Conservation (phyloP, 2,888 invertebrate genomes). For the Drosophila helvetica region DNA sequence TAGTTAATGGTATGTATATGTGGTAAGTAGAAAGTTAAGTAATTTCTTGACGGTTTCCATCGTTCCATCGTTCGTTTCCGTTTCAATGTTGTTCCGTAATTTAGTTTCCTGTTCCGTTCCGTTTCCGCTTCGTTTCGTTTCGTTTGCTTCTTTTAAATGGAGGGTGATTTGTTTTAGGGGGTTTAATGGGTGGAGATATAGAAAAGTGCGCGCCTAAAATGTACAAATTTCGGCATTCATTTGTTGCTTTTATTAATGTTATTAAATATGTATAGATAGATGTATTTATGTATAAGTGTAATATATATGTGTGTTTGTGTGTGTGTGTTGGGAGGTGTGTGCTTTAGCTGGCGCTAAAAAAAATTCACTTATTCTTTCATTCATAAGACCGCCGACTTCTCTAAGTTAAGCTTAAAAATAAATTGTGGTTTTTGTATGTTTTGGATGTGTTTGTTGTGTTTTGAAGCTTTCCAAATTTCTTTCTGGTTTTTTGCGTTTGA, state of each 20-base stretch:
- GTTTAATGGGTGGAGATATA: slow-evolving; percentile 12
- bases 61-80: slow-evolving; percentile 13
- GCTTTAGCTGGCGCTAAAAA: slow-evolving; percentile 62
- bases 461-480: slow-evolving; percentile 26
- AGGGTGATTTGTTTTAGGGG: background rate
- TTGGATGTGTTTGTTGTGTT: slow-evolving; percentile 13
- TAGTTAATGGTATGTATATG: slow-evolving; percentile 25
- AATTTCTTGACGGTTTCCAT: slow-evolving; percentile 39
- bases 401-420: slow-evolving; percentile 58
- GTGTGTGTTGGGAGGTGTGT: slow-evolving; percentile 16
- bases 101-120: slow-evolving; percentile 15
- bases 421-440: slow-evolving; percentile 24
- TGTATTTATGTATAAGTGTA: slow-evolving; percentile 47
- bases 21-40: slow-evolving; percentile 55
- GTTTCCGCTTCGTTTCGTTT: slow-evolving; percentile 21
- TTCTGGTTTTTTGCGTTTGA: slow-evolving; percentile 10
- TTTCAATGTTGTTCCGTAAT: slow-evolving; percentile 18
- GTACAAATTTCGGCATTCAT: slow-evolving; percentile 59
- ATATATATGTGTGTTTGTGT: slow-evolving; percentile 31
- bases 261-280: slow-evolving; percentile 58
- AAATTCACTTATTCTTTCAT: slow-evolving; percentile 62
- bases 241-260: slow-evolving; percentile 61
- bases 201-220: slow-evolving; percentile 57
- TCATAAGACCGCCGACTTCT: slow-evolving; percentile 61
- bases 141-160: slow-evolving; percentile 19